Evolutionary conservation across 2,888 invertebrate species (phyloP), one percentile per base, ranked within the genome.

Genomic region (Tetragonula carbonaria): DNA sequence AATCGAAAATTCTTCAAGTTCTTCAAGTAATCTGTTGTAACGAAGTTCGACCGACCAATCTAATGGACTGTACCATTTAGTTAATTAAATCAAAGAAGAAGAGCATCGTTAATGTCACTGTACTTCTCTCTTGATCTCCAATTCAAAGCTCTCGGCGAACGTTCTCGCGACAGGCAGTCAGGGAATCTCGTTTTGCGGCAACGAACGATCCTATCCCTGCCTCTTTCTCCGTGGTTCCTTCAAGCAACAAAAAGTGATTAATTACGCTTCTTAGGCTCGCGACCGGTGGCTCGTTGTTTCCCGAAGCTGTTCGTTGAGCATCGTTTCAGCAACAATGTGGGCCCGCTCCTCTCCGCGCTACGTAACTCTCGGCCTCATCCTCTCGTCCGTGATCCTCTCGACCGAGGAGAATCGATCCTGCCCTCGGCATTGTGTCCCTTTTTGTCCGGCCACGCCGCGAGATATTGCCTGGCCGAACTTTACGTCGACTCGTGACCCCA

Each of bases 351-450:
- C 83, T 71, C 67, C 90, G 78, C 67, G 86, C 81, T 78, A 80
- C 87, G 84, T 66, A 86, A 84, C 72, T 84, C 86, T 74, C 84
- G 77, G 77, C 83, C 76, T 65, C 84, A 62, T 78, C 82, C 85
- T 84, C 88, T 65, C 83, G 82, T 76, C 77, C 86, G 86, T 85
- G 87, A 87, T 86, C 90, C 88, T 87, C 87, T 84, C 87, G 90
- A 92, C 92, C 93, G 93, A 93, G 92, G 93, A 93, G 93, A 94
- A 94, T 94, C 94, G 93, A 94, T 94, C 93, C 92, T 90, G 88
- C 89, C 84, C 86, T 88, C 91, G 89, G 92, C 92, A 93, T 93
- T 94, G 93, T 93, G 93, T 94, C 93, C 91, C 92, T 93, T 93
- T 93, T 94, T 93, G 92, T 93, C 91, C 92, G 90, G 84, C 87